Evolutionary conservation across 1,140 invertebrate species (phyloP).

Genomic region (Scaptomyza graminum): DNA sequence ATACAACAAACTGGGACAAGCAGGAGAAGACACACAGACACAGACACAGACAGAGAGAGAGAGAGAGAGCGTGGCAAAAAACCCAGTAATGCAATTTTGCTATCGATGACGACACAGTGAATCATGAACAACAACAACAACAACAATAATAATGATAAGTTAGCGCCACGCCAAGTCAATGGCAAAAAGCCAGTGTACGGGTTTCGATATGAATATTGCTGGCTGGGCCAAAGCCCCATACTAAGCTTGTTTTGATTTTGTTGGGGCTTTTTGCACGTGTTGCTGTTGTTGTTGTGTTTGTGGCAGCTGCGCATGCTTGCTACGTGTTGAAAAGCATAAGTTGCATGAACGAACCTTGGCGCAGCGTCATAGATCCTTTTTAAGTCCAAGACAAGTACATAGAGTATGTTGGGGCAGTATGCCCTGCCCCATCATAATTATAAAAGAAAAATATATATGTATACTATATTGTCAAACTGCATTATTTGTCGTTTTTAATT

Average conservation of each 20-base stretch:
- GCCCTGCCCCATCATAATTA: no score
- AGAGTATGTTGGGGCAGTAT: no score
- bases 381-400: no score
- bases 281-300: not conserved
- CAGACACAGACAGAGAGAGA: not conserved
- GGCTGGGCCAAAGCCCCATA: slow-evolving; percentile 2
- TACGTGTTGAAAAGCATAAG: not conserved
- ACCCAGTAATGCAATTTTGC: slow-evolving; percentile 27
- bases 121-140: slow-evolving; percentile 10
- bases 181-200: no score
- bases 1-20: no score
- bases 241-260: not conserved
- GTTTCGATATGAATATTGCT: not conserved
- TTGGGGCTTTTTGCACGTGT: slow-evolving; percentile 7
- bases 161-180: no score
- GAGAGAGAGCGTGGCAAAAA: slow-evolving; percentile 3
- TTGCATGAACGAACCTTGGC: not conserved
- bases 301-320: slow-evolving; percentile 1
- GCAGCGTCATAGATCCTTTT: no score
- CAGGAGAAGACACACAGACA: not conserved
- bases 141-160: slow-evolving; percentile 24
- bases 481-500: no score
- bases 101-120: slow-evolving; percentile 48
- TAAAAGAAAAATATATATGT: no score
- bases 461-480: no score